phyloP scores from a whole-genome alignment of 2,113 vertebrate species.

The Lipophrys pholis region DNA sequence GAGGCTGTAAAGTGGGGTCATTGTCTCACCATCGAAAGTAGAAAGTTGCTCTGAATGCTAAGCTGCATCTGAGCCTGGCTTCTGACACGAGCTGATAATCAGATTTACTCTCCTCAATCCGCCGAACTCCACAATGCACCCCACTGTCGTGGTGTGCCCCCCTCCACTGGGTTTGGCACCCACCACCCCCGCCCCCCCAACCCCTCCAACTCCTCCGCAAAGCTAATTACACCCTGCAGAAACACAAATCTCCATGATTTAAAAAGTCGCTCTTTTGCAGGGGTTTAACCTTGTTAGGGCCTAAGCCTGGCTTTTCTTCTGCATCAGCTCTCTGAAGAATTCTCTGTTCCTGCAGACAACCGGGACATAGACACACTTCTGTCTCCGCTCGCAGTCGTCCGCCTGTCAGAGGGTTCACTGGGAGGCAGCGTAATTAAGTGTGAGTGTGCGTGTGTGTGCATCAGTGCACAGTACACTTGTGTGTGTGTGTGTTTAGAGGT shows the following conservation, averaged over 20 bases:
- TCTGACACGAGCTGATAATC: slow-evolving; percentile 99
- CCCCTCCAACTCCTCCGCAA: slow-evolving; percentile 83
- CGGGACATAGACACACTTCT: slow-evolving; percentile 85
- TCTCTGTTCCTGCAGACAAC: slow-evolving; percentile 82
- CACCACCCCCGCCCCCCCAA: slow-evolving; percentile 41
- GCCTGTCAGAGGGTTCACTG: slow-evolving; percentile 79
- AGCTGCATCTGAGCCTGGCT: slow-evolving; percentile 97
- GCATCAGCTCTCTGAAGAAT: slow-evolving; percentile 83
- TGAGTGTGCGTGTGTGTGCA: slow-evolving; percentile 56
- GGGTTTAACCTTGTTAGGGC: slow-evolving; percentile 99
- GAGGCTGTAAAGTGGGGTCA: slow-evolving; percentile 86
- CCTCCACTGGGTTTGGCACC: slow-evolving; percentile 37
- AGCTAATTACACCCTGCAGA: slow-evolving; percentile 99
- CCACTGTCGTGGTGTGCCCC: slow-evolving; percentile 89
- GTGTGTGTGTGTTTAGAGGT: slow-evolving; percentile 58
- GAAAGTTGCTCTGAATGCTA: slow-evolving; percentile 95
- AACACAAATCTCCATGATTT: slow-evolving; percentile 99
- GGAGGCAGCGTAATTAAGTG: slow-evolving; percentile 80
- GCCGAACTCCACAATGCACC: slow-evolving; percentile 93
- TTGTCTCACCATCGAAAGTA: slow-evolving; percentile 91
- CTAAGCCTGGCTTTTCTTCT: slow-evolving; percentile 94
- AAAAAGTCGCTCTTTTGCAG: slow-evolving; percentile 95
- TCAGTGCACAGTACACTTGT: slow-evolving; percentile 18
- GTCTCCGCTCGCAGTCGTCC: slow-evolving; percentile 73
- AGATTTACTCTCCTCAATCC: slow-evolving; percentile 98